Evolutionary conservation across 2,797 vertebrate species (phyloP), one percentile per base, ranked within the genome.

Genomic region (Poeciliopsis gracilis): DNA sequence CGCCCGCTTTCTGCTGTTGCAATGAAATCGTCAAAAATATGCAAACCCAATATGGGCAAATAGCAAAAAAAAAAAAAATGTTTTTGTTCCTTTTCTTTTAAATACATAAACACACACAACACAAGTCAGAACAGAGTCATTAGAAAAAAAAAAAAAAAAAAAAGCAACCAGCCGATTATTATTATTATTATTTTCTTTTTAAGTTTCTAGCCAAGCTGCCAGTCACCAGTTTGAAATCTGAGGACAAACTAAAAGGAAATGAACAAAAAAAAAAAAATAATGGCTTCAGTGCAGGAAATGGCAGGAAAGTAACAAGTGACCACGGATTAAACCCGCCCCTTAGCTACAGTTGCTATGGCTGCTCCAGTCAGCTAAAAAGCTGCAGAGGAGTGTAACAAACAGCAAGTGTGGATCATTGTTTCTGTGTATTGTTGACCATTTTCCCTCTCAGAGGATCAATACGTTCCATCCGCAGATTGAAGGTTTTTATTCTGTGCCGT

Each of bases 41-140:
- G 82, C 72, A 57, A 89, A 94, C 93, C 94, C 94, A 95, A 95
- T 94, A 93, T 94, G 94, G 93, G 94, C 80, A 80, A 93, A 92
- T 77, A 82, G 82, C 73, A 76, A 23, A 51, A 49, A 47, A 18
- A 47, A 15, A 46, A 46, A 12, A 38, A 38, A 38, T 4, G 45
- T 49, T 49, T 49, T 46, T 67, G 61, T 43, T 73, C 47, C 46
- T 41, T 49, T 45, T 72, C 55, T 51, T 75, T 80, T 77, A 53
- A 38, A 82, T 72, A 72, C 36, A 69, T 51, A 70, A 59, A 61
- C 59, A 73, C 28, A 15, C 71, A 71, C 72, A 69, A 15, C 71
- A 71, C 72, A 69, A 25, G 67, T 16, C 55, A 79, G 43, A 63
- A 78, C 30, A 30, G 51, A 72, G 46, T 28, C 79, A 51, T 20